Percentiles rank a stretch among this genome's conserved stretches.
phyloP scores from a whole-genome alignment of 2,113 vertebrate genomes.

The Lepidothrix coronata region DNA sequence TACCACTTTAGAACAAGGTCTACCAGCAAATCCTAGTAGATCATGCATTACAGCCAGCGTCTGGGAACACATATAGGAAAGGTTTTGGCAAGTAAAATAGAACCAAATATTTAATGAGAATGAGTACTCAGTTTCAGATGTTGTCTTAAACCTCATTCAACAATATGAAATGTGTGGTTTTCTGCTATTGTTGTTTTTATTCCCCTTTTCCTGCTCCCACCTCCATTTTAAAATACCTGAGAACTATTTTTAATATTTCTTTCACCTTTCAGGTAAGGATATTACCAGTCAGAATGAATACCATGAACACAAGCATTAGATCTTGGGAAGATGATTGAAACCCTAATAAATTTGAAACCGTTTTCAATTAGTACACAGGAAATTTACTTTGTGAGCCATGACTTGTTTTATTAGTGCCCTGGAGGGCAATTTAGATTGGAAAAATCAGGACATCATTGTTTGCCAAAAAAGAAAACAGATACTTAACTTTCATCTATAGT shows the following conservation, averaged over 20 bases:
- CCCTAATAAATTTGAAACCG: slow-evolving; percentile 55
- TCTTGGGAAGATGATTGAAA: slow-evolving; percentile 42
- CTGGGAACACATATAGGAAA: background rate
- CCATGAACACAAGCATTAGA: background rate
- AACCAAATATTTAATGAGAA: background rate
- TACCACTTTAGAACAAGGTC: background rate
- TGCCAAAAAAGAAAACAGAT: slow-evolving; percentile 56
- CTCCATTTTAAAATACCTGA: background rate
- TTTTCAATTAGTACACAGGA: slow-evolving; percentile 67
- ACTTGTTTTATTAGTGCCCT: slow-evolving; percentile 57
- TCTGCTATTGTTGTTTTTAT: background rate
- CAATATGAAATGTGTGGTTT: background rate
- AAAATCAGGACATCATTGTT: slow-evolving; percentile 59
- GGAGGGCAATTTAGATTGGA: slow-evolving; percentile 55
- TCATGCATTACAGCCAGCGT: background rate
- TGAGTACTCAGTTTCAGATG: background rate
- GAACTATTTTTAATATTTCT: background rate
- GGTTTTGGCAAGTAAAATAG: background rate
- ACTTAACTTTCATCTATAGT: slow-evolving; percentile 29
- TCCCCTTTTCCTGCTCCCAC: accelerated
- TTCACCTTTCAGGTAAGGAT: slow-evolving; percentile 20
- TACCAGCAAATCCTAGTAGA: background rate
- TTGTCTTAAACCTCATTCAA: background rate
- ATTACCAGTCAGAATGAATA: background rate
- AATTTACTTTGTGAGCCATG: slow-evolving; percentile 67